phyloP scores from a whole-genome alignment of 2,113 vertebrate species.

The Pardalotus punctatus region DNA sequence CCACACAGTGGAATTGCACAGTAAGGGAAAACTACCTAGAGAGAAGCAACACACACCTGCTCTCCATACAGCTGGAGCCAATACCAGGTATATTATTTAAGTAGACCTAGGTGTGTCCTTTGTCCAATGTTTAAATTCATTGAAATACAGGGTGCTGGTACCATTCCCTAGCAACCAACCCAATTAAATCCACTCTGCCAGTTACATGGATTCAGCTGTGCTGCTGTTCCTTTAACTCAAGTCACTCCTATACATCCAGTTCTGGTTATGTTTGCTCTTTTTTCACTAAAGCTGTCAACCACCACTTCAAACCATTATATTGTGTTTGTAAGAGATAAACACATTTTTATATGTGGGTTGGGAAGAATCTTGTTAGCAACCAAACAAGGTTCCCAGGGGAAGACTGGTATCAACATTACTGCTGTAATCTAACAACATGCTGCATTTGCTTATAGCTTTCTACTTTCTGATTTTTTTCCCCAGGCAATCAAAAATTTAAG shows the following conservation, averaged over 20 bases:
- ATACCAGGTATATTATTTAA: not conserved
- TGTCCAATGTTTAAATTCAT: not conserved
- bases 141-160: not conserved
- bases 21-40: not conserved
- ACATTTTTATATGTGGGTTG: not conserved
- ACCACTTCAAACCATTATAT: not conserved
- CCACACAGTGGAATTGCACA: not conserved
- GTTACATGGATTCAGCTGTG: slow-evolving; percentile 27
- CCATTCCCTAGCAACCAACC: slow-evolving; percentile 70
- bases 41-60: not conserved
- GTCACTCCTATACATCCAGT: not conserved
- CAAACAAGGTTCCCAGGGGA: not conserved
- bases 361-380: not conserved
- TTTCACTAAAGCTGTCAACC: not conserved
- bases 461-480: not conserved
- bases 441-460: not conserved
- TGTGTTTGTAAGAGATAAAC: not conserved
- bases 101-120: slow-evolving; percentile 25
- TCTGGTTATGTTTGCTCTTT: not conserved
- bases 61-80: not conserved
- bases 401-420: not conserved
- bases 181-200: slow-evolving; percentile 69
- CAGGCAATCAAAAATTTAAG: not conserved
- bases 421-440: not conserved
- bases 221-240: not conserved